Evolutionary conservation across 2,888 invertebrate genomes (phyloP).

Genomic region (Tipula helvola): DNA sequence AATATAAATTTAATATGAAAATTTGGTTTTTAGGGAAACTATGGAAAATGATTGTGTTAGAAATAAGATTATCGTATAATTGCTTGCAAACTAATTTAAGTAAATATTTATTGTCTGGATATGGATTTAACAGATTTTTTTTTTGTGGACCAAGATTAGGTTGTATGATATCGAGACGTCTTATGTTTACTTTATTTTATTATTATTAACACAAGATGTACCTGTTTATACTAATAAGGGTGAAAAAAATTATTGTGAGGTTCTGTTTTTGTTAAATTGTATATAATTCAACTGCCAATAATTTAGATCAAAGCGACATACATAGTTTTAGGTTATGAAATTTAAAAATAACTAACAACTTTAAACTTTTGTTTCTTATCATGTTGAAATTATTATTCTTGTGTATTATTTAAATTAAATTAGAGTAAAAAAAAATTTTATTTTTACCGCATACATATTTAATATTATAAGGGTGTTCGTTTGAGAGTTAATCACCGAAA

Average conservation of each 20-base stretch:
- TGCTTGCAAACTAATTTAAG: constrained; percentile 4
- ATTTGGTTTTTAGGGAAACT: background rate
- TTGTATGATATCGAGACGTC: background rate
- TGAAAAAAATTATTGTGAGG: no score
- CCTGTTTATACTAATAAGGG: no score
- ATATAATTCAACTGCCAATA: no score
- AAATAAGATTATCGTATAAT: constrained; percentile 4
- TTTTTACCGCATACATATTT: background rate
- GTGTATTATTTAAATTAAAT: background rate
- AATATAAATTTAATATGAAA: background rate
- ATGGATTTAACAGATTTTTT: background rate
- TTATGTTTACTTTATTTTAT: background rate
- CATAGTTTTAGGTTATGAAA: no score
- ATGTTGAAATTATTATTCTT: background rate
- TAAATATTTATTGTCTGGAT: background rate
- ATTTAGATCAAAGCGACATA: no score
- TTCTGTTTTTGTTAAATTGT: no score
- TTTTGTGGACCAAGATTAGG: background rate
- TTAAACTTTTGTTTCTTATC: background rate
- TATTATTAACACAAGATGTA: background rate
- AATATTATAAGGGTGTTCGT: background rate
- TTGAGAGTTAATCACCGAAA: background rate
- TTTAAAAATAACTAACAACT: background rate
- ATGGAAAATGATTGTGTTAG: background rate
- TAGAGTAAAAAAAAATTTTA: background rate